Percentiles rank a stretch among this genome's conserved stretches.
phyloP scores from a whole-genome alignment of 2,888 invertebrate genomes.

The Polymixis flavicincta region DNA sequence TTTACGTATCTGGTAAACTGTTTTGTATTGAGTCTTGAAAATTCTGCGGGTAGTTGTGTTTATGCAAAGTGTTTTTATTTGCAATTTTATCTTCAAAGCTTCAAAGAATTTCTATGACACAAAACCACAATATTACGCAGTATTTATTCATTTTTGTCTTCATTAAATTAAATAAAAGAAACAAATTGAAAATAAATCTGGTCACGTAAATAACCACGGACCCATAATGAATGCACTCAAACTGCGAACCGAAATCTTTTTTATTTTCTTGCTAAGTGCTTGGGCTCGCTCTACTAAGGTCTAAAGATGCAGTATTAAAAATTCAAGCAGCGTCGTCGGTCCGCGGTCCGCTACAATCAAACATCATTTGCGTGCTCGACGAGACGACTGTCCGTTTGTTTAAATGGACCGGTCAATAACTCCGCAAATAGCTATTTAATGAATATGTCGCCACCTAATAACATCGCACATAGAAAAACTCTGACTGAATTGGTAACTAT shows the following conservation, averaged over 20 bases:
- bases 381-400: constrained; percentile 52
- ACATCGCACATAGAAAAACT: constrained; percentile 73
- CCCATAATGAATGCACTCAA: constrained; percentile 33
- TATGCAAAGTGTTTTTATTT: constrained; percentile 21
- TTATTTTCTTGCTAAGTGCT: constrained; percentile 42
- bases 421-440: constrained; percentile 73
- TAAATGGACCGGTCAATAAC: constrained; percentile 79
- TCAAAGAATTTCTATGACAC: neutral
- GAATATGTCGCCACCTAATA: constrained; percentile 71
- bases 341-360: constrained; percentile 55
- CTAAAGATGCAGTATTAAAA: constrained; percentile 58
- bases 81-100: constrained; percentile 6
- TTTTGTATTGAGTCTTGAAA: constrained; percentile 21
- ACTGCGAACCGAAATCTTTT: constrained; percentile 25
- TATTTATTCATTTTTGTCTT: neutral
- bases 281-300: constrained; percentile 20
- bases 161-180: neutral
- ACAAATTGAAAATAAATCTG: neutral
- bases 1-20: constrained; percentile 23
- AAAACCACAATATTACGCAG: neutral
- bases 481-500: constrained; percentile 75
- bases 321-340: constrained; percentile 42
- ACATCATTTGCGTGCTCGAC: constrained; percentile 59
- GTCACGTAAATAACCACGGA: constrained; percentile 23
- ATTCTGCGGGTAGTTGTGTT: constrained; percentile 10